phyloP scores from a whole-genome alignment of 2,113 vertebrate species.

The Ceyx margarethae region DNA sequence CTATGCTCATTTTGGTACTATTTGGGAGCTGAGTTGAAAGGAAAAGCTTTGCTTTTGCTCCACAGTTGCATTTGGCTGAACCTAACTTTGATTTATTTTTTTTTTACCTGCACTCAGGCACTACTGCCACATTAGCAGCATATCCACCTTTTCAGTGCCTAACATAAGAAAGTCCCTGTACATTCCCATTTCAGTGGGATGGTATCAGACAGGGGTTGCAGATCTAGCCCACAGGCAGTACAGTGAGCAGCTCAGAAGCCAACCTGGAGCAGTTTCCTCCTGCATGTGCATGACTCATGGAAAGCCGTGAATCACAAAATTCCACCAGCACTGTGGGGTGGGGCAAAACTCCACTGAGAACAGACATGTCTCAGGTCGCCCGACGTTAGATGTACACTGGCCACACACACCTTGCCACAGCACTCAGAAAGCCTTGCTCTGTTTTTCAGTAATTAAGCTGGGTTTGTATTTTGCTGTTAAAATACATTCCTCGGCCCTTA shows the following conservation, averaged over 20 bases:
- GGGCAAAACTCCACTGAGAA: not conserved
- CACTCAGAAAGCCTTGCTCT: not conserved
- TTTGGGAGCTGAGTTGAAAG: not conserved
- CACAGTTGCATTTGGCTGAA: not conserved
- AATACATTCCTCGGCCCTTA: not conserved
- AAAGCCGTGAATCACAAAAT: not conserved
- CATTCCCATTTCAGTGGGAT: rapidly evolving
- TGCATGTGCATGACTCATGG: not conserved
- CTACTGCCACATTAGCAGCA: not conserved
- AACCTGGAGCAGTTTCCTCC: not conserved
- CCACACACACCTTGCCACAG: not conserved
- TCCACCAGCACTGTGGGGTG: not conserved
- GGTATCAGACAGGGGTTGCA: not conserved
- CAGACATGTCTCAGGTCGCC: not conserved
- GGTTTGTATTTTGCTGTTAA: not conserved
- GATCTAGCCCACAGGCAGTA: not conserved
- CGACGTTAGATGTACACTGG: not conserved
- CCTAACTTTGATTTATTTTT: not conserved
- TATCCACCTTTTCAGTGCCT: not conserved
- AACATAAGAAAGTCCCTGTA: not conserved
- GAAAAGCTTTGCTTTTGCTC: not conserved
- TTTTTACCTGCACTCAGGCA: not conserved
- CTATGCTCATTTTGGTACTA: not conserved
- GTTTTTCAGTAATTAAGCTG: not conserved
- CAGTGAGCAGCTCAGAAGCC: not conserved